Evolutionary conservation across 2,797 vertebrate species (phyloP).

Genomic region (Notolabrus celidotus): DNA sequence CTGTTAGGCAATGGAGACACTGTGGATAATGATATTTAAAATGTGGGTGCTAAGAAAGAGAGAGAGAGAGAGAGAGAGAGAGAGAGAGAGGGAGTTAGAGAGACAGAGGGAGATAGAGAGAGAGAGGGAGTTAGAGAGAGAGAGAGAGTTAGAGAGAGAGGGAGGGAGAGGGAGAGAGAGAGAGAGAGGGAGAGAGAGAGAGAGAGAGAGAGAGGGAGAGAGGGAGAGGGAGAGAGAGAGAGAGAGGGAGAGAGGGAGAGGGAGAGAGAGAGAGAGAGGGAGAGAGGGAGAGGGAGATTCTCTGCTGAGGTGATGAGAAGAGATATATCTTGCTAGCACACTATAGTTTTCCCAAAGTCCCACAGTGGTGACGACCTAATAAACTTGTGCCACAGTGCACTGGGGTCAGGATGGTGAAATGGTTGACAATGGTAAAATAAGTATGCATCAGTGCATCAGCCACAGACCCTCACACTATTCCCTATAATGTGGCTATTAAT

Average conservation of each 20-base stretch:
- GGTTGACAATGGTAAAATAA: conserved; percentile 65
- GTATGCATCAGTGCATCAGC: conserved; percentile 53
- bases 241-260: too few relatives aligned
- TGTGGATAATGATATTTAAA: conserved; percentile 72
- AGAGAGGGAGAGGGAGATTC: conserved; percentile 16
- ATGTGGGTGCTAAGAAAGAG: conserved; percentile 37
- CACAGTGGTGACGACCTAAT: conserved; percentile 68
- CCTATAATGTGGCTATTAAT: conserved; percentile 36
- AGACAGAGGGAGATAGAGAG: conserved; percentile 20
- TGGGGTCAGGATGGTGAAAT: conserved; percentile 59
- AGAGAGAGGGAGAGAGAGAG: conserved; percentile 17
- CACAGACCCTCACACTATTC: conserved; percentile 59
- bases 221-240: conserved; percentile 16
- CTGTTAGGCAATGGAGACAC: conserved; percentile 54
- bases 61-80: conserved; percentile 17
- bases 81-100: conserved; percentile 8
- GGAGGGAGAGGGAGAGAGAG: conserved; percentile 20
- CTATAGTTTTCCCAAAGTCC: conserved; percentile 32
- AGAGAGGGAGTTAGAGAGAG: conserved; percentile 23
- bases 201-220: conserved; percentile 20
- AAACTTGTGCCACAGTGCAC: conserved; percentile 54
- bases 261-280: conserved; percentile 1
- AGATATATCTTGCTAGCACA: conserved; percentile 14
- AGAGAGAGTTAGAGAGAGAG: conserved; percentile 21
- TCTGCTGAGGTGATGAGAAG: conserved; percentile 49